Evolutionary conservation across 2,797 vertebrate genomes (phyloP), one percentile per base, ranked within the genome.

Genomic region (Rhinatrema bivittatum): DNA sequence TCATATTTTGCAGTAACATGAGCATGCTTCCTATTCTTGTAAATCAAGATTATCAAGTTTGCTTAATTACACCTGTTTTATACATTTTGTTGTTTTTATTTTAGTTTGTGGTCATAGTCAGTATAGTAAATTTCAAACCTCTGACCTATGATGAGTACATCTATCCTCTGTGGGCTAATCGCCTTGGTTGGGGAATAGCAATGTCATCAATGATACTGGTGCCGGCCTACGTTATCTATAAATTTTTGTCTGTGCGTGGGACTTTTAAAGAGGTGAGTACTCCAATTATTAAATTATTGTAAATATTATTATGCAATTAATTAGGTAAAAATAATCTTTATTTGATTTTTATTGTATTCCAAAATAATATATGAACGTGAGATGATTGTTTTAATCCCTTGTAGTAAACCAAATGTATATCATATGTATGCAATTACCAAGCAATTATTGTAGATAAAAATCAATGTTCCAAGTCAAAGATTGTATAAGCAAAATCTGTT

Each of bases 81-180:
- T n/a, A n/a, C n/a, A n/a, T n/a, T n/a, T n/a, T n/a, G n/a, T n/a
- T n/a, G n/a, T n/a, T n/a, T n/a, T n/a, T n/a, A n/a, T n/a, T n/a
- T n/a, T n/a, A 99, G 96, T 93, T 99, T 64, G 92, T 99, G 3
- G 93, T 99, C 20, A 81, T 99, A 50, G 91, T 93, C 60, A 99
- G 96, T 47, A 80, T 95, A 48, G 49, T 93, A 65, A 95, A 86
- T 39, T 84, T 87, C 37, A 88, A 88, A 15, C 81, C 86, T 3
- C 75, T 98, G 55, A 90, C 71, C 64, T 97, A 98, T 0, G 94
- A 98, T 3, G 90, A 93, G 3, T 99, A 99, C 44, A 10, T 70
- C 49, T 98, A 94, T 68, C 95, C 95, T 5, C 3, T 51, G 8
- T 97, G 94, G 96, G 72, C 94, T 46, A 92, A 91, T 42, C 39